Conservation (phyloP, 2,888 invertebrate genomes). For the Pardosa pseudoannulata region DNA sequence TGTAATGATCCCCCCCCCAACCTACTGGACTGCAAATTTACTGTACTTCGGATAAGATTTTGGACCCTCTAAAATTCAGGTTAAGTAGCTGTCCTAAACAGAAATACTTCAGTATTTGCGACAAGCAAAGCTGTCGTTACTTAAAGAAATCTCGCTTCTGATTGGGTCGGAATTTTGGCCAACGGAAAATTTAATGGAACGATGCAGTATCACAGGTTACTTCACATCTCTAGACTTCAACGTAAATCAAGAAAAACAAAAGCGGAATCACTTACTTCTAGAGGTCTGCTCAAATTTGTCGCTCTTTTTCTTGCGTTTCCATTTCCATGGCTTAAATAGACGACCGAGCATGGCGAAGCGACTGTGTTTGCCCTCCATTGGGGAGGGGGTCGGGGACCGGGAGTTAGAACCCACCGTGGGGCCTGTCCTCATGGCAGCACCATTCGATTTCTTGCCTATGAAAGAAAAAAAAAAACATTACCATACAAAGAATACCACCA, state of each 20-base stretch:
- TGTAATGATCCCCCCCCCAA: no score
- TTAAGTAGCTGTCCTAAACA: no score
- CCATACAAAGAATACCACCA: neutral
- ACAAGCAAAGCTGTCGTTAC: no score
- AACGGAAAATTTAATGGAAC: no score
- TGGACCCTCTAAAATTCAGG: no score
- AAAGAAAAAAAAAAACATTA: neutral
- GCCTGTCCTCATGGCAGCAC: conserved; percentile 70
- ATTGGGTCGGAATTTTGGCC: no score
- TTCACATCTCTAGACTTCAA: no score
- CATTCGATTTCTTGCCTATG: conserved; percentile 68
- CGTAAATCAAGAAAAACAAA: neutral
- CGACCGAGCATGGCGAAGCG: conserved; percentile 95
- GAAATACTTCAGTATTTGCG: no score
- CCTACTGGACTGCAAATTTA: no score
- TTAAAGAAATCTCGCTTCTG: no score
- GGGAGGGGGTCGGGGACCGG: conserved; percentile 61
- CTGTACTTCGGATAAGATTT: no score
- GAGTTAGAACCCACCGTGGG: conserved; percentile 66
- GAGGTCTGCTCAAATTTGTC: conserved; percentile 97
- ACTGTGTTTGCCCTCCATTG: conserved; percentile 80
- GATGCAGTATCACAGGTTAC: no score
- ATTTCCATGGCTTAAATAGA: conserved; percentile 98
- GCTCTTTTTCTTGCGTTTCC: conserved; percentile 99
- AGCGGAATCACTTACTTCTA: conserved; percentile 83